Evolutionary conservation across 1,140 invertebrate genomes (phyloP), one percentile per base, ranked within the genome.

Genomic region (Drosophila arawakana): DNA sequence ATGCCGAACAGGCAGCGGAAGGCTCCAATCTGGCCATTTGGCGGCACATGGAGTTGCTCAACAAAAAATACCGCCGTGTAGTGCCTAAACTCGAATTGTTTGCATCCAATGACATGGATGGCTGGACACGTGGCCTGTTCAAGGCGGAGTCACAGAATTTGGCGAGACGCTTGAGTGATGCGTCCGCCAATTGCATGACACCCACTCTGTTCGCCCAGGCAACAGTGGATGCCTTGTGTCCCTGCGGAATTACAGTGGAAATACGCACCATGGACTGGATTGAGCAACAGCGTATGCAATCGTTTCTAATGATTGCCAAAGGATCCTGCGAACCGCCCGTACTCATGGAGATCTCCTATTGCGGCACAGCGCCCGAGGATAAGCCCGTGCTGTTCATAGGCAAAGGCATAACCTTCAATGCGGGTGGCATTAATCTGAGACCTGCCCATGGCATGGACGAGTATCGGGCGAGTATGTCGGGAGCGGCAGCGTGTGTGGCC

Each of bases 321-420:
- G 97, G 97, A 21, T 97, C 96, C 7, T 93, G 91, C 39, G 95
- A 97, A 85, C 94, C 94, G 34, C 96, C 85, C 0, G 85, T 95
- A 35, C 96, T 98, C 71, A 91, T 98, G 25, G 97, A 98, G 92
- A 92, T 97, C 15, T 91, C 73, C 21, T 96, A 96, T 61, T 92
- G 80, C 49, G 83, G 73, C 59, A 75, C 77, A 9, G 15, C 49
- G 2, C 93, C 94, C 6, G 93, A 93, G 47, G 94, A 94, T 6
- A 89, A 78, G 3, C 89, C 89, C 1, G 91, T 96, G 5, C 94
- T 95, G 5, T 92, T 97, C 11, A 94, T 97, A 9, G 96, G 96
- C 9, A 97, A 98, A 93, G 98, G 98, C 15, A 95, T 98, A 4
- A 98, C 97, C 5, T 98, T 98, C 93, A 97, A 90, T 35, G 73